Conservation (phyloP, 2,797 vertebrate species). For the Notolepis coatsorum region DNA sequence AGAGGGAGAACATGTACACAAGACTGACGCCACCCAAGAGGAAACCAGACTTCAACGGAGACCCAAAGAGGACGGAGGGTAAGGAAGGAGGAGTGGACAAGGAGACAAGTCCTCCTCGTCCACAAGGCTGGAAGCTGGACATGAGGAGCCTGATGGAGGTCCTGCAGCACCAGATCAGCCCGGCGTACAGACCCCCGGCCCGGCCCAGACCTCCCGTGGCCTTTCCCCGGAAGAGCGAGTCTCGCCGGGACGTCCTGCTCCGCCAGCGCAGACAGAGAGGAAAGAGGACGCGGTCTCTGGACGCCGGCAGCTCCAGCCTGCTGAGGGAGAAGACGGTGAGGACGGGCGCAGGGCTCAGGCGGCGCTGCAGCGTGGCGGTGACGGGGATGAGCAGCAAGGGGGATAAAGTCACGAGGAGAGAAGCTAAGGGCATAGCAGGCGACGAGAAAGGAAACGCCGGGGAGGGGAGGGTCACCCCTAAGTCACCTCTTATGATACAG, state of each 20-base stretch:
- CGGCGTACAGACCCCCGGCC: slow-evolving; percentile 31
- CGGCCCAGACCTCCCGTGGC: slow-evolving; percentile 5
- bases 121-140: slow-evolving; percentile 18
- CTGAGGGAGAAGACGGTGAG: slow-evolving; percentile 1
- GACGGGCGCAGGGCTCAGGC: not conserved
- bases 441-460: too few species aligned
- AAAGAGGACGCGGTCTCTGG: slow-evolving; percentile 46
- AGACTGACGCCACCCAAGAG: not conserved
- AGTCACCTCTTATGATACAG: not conserved
- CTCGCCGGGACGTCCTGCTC: not conserved
- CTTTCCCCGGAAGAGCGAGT: not conserved
- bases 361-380: slow-evolving; percentile 48
- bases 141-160: slow-evolving; percentile 17
- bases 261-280: slow-evolving; percentile 16
- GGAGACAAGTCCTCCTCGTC: not conserved
- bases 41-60: not conserved
- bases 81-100: not conserved
- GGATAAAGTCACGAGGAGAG: not conserved
- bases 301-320: slow-evolving; percentile 31
- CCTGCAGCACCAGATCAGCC: slow-evolving; percentile 41
- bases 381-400: slow-evolving; percentile 1
- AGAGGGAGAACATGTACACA: slow-evolving; percentile 26
- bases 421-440: not conserved
- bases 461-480: not conserved
- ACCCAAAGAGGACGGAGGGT: too few species aligned